Percentiles rank a stretch among this genome's conserved stretches.
These are phyloP conservation scores for Heterochromis multidens DNA, from an alignment of 2,113 vertebrate species.

Conservation along the genomic window DNA sequence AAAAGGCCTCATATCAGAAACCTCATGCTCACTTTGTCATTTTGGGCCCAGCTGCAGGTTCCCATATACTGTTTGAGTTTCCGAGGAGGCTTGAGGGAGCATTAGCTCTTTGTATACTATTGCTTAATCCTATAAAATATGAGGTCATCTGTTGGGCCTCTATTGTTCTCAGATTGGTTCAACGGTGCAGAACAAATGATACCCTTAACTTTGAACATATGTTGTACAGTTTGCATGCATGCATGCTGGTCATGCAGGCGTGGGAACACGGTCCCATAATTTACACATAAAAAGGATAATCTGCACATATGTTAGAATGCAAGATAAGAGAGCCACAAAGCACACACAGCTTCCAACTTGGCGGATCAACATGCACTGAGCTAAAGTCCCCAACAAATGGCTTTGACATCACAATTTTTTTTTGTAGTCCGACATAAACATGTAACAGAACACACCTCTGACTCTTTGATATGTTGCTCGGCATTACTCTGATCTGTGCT, in stretches of 20 bases:
- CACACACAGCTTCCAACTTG: background rate
- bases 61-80: background rate
- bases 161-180: conserved; percentile 1
- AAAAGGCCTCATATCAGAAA: background rate
- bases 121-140: conserved; percentile 15
- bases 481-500: background rate
- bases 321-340: background rate
- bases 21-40: background rate
- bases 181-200: conserved; percentile 32
- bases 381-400: background rate
- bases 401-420: background rate
- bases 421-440: background rate
- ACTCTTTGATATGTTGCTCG: background rate
- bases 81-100: background rate
- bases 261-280: background rate
- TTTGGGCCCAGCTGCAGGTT: background rate
- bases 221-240: conserved; percentile 15
- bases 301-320: background rate
- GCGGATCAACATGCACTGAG: background rate
- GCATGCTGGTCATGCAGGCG: background rate
- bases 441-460: background rate
- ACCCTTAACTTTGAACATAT: conserved; percentile 39
- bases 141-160: conserved; percentile 12
- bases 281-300: background rate
- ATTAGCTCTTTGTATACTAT: background rate